These are phyloP conservation scores for Chrysolina haemoptera DNA, from an alignment of 2,888 invertebrate genomes.

Conservation along the genomic window DNA sequence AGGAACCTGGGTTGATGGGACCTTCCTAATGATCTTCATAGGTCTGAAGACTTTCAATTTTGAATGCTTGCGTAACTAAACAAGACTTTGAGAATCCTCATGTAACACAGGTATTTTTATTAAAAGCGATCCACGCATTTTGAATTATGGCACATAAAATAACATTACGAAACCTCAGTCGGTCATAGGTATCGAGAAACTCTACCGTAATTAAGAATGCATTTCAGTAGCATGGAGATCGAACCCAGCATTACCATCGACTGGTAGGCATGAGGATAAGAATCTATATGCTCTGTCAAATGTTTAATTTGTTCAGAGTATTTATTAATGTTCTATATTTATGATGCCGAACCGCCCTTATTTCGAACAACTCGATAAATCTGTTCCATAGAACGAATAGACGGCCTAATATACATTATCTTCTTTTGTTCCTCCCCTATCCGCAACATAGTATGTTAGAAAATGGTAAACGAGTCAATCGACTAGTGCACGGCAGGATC, in stretches of 20 bases:
- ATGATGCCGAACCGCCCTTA: conserved; percentile 61
- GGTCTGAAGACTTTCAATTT: background rate
- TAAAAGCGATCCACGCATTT: background rate
- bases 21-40: too few species aligned
- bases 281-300: conserved; percentile 66
- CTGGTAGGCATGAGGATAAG: conserved; percentile 62
- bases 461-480: conserved; percentile 20
- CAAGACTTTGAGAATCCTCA: conserved; percentile 4
- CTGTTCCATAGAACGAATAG: conserved; percentile 44
- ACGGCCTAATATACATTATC: conserved; percentile 32
- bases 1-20: too few species aligned
- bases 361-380: conserved; percentile 60
- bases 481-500: background rate
- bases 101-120: background rate
- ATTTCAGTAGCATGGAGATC: conserved; percentile 53
- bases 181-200: conserved; percentile 22
- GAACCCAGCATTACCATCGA: conserved; percentile 60
- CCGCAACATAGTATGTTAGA: conserved; percentile 5
- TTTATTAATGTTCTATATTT: conserved; percentile 66
- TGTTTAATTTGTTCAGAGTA: conserved; percentile 66
- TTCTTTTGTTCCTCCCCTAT: conserved; percentile 39
- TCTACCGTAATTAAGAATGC: conserved; percentile 39
- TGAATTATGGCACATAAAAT: conserved; percentile 17
- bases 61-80: background rate
- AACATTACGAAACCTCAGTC: conserved; percentile 7